These are phyloP conservation scores for Dasypogon diadema DNA, from an alignment of 2,888 invertebrate species.

Conservation along the genomic window DNA sequence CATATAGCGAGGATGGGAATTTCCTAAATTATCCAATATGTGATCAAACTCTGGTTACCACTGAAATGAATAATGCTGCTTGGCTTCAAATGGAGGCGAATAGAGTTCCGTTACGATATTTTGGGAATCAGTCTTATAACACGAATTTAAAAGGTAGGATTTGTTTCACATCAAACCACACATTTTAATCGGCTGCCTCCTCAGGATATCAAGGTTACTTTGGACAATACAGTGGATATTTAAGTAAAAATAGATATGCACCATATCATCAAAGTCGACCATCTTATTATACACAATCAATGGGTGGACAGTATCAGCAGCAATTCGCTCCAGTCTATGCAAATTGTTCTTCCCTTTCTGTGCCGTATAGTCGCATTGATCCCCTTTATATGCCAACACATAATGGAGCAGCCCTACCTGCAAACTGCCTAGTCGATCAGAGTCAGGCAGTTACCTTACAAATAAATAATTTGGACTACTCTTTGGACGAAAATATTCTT, in stretches of 20 bases:
- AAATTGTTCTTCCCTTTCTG: constrained; percentile 54
- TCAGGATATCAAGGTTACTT: background rate
- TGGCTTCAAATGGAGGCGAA: constrained; percentile 15
- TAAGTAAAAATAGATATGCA: constrained; percentile 65
- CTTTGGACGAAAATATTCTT: constrained; percentile 66
- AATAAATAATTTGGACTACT: constrained; percentile 68
- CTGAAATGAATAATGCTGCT: background rate
- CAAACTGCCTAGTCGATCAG: background rate
- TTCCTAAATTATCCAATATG: constrained; percentile 14
- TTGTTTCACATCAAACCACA: background rate
- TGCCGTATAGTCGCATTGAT: background rate
- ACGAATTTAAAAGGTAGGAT: constrained; percentile 36
- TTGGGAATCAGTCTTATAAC: constrained; percentile 51
- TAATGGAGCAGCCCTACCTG: background rate
- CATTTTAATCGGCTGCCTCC: background rate
- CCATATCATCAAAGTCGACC: constrained; percentile 64
- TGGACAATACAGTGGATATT: constrained; percentile 58
- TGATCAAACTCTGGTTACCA: background rate
- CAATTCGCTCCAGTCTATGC: constrained; percentile 62
- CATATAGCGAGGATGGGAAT: constrained; percentile 8
- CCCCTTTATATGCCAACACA: background rate
- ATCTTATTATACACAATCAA: constrained; percentile 58
- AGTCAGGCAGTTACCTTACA: constrained; percentile 63
- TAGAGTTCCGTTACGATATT: constrained; percentile 32
- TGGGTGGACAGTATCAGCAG: constrained; percentile 58